Evolutionary conservation across 2,797 vertebrate species (phyloP).

Genomic region (Liparis tanakae): DNA sequence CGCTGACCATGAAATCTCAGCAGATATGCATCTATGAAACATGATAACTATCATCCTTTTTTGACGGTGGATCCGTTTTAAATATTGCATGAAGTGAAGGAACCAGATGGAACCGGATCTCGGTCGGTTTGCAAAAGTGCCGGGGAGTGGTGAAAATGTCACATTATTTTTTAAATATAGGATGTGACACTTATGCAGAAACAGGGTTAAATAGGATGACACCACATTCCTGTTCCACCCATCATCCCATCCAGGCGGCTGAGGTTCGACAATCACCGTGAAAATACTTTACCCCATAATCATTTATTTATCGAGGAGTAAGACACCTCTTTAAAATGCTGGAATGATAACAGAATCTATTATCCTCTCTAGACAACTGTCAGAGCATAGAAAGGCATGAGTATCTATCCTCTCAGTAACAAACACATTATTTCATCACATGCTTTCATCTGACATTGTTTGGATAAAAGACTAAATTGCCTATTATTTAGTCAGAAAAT

Average conservation of each 20-base stretch:
- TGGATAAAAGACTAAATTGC: background rate
- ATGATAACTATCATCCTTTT: background rate
- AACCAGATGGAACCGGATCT: background rate
- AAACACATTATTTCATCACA: constrained; percentile 7
- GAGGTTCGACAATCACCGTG: constrained; percentile 15
- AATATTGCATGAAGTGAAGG: constrained; percentile 5
- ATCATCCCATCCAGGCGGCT: constrained; percentile 24
- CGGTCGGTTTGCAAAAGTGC: constrained; percentile 24
- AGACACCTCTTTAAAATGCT: constrained; percentile 18
- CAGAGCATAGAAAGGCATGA: constrained; percentile 9
- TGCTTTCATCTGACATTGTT: background rate
- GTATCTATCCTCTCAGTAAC: constrained; percentile 18
- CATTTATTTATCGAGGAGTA: constrained; percentile 24
- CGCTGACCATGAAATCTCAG: too few species aligned
- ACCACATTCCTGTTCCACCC: constrained; percentile 13
- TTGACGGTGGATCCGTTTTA: background rate
- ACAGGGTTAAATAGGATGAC: constrained; percentile 54
- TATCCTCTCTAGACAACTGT: constrained; percentile 29
- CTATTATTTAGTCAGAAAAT: background rate
- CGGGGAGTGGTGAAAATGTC: constrained; percentile 40
- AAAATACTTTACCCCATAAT: constrained; percentile 28
- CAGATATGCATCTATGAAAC: background rate
- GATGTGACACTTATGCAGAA: constrained; percentile 40
- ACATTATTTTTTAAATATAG: constrained; percentile 43
- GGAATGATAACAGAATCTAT: constrained; percentile 29